Conservation (phyloP, 2,113 vertebrate species). For the Macroglossus sobrinus region DNA sequence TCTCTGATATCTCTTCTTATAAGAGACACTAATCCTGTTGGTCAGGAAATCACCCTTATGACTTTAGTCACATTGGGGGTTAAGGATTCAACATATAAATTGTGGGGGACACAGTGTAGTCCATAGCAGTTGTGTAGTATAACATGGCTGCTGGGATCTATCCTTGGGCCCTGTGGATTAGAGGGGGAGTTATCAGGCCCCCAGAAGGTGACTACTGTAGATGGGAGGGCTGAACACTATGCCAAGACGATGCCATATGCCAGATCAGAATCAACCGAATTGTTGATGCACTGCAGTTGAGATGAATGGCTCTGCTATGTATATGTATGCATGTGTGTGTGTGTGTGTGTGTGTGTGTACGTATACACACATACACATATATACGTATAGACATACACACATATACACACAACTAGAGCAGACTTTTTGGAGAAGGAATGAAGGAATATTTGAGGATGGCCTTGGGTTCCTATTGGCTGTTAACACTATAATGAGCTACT, state of each 20-base stretch:
- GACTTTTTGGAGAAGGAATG: background rate
- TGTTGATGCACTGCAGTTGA: background rate
- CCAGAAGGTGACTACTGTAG: background rate
- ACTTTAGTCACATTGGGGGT: background rate
- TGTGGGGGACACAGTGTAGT: background rate
- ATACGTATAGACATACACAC: no score
- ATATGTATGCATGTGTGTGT: accelerated
- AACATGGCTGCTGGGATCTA: background rate
- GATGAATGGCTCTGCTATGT: background rate
- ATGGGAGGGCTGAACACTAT: background rate
- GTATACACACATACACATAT: no score
- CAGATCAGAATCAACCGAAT: background rate
- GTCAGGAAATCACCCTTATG: background rate
- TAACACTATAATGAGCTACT: background rate
- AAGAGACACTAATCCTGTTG: background rate
- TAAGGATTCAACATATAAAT: background rate
- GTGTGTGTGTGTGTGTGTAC: background rate
- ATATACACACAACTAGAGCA: background rate
- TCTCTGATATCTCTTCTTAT: background rate
- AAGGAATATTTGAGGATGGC: background rate
- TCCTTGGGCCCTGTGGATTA: background rate
- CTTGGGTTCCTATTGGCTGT: background rate
- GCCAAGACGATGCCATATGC: background rate
- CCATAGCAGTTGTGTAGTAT: background rate
- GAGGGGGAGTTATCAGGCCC: background rate